Conservation (phyloP, 2,888 invertebrate species). For the Sepiola atlantica region DNA sequence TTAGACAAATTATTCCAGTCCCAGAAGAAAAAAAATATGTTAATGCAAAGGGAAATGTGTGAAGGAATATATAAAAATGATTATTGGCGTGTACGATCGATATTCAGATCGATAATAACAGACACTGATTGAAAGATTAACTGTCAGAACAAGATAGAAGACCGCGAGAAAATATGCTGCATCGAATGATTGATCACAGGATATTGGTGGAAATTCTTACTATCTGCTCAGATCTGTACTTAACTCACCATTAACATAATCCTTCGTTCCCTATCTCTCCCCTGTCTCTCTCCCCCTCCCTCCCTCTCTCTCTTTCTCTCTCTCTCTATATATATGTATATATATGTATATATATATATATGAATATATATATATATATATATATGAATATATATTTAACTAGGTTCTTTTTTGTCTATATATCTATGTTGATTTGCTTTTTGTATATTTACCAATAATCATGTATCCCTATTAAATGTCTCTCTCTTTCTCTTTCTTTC, state of each 20-base stretch:
- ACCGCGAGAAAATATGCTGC: too few relatives aligned
- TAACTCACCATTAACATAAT: too few relatives aligned
- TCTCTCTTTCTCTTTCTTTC: not conserved
- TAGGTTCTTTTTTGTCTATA: not conserved
- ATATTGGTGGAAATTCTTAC: too few relatives aligned
- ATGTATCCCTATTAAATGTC: too few relatives aligned
- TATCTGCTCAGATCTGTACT: too few relatives aligned
- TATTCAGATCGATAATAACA: not conserved
- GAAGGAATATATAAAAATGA: not conserved
- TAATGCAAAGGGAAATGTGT: not conserved
- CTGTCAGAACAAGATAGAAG: not conserved
- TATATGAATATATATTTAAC: not conserved
- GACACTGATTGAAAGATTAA: not conserved
- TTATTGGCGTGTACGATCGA: not conserved
- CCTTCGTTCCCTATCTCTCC: too few relatives aligned
- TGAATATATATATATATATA: not conserved
- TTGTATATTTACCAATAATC: too few relatives aligned
- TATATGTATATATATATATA: not conserved
- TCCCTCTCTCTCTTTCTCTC: too few relatives aligned
- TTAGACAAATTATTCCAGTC: not conserved
- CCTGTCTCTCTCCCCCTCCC: too few relatives aligned
- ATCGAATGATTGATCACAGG: too few relatives aligned
- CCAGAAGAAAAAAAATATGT: not conserved
- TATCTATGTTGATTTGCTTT: not conserved
- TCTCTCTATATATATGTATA: not conserved